Percentiles rank a stretch among this genome's conserved stretches.
Evolutionary conservation across 2,888 invertebrate species (phyloP).

Genomic region (Antheraea yamamai): DNA sequence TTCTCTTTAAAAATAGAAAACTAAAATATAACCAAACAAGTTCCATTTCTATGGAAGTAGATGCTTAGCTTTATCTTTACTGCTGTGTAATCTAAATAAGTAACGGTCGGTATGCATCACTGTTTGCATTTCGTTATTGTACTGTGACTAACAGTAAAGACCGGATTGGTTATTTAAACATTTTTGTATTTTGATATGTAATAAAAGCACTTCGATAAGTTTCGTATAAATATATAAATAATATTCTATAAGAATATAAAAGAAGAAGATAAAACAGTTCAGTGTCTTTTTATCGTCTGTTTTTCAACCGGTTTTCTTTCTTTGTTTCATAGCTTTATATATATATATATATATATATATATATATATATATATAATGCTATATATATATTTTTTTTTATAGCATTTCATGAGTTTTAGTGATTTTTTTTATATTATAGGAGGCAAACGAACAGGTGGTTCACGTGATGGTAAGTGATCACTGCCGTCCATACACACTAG

Average conservation of each 20-base stretch:
- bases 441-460: no score
- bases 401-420: no score
- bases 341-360: no score
- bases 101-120: slow-evolving; percentile 11
- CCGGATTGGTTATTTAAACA: slow-evolving; percentile 3
- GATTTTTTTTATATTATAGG: no score
- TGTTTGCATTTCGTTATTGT: slow-evolving; percentile 12
- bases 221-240: neutral
- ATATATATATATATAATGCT: no score
- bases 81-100: slow-evolving; percentile 7
- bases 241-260: neutral
- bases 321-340: no score
- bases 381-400: no score
- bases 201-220: neutral
- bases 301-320: no score
- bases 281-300: no score
- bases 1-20: neutral
- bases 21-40: neutral
- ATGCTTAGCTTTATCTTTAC: slow-evolving; percentile 8
- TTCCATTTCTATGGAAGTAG: slow-evolving; percentile 2
- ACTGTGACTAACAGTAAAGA: slow-evolving; percentile 17
- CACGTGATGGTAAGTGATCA: no score
- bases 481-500: no score
- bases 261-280: no score
- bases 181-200: neutral